Base-by-base conservation (phyloP, 2,888 invertebrate species). In the Margaritifera margaritifera region DNA sequence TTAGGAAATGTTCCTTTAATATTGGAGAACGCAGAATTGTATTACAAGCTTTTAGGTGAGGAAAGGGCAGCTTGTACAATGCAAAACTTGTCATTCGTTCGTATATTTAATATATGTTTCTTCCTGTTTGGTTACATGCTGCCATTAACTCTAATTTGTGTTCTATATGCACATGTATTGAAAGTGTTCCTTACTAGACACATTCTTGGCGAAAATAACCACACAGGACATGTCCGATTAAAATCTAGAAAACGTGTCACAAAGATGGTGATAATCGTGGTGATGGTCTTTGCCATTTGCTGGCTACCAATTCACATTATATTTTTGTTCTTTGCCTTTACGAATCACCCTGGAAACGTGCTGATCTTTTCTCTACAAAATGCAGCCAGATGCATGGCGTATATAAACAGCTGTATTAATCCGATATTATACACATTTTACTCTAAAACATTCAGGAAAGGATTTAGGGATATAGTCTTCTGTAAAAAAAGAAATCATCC, bases 321-420 rank as follows among this genome's bases (percentile, higher is more conserved):
- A 71, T 88, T 87, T 71, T 83, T 88, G 62, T 92, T 94, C 79
- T 95, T 95, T 89, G 94, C 94, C 8, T 89, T 95, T 77, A 92
- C 93, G 77, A 90, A 92, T 61, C 95, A 94, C 90, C 93, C 93
- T 0, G 86, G 90, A 27, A 92, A 93, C 87, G 61, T 66, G 19
- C 50, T 73, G 93, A 93, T 54, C 93, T 94, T 82, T 2, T 68
- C 72, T 6, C 27, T 81, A 2, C 79, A 83, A 64, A 80, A 86
- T 22, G 65, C 77, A 25, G 68, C 84, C 4, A 81, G 82, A 31
- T 71, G 68, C 50, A 60, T 82, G 71, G 96, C 96, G 31, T 96
- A 96, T 90, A 95, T 94, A 90, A 97, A 96, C 92, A 95, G 95
- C 84, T 96, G 96, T 89, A 94, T 97, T 84, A 96, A 97, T 90